phyloP scores from a whole-genome alignment of 92 coral and sea anemone genomes.

The Epizoanthus illoricatus region DNA sequence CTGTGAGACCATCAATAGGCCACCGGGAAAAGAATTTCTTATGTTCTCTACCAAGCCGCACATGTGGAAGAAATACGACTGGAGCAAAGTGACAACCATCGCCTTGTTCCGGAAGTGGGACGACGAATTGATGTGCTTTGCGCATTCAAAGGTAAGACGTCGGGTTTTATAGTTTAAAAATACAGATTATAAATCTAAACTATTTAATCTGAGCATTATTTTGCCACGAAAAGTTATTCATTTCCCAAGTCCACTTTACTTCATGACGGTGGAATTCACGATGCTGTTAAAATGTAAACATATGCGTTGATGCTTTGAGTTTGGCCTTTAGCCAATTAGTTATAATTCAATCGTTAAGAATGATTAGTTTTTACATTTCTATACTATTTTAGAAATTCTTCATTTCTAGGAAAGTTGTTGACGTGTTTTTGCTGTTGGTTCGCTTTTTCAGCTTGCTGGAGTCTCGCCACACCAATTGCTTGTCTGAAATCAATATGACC shows the following conservation, averaged over 20 bases:
- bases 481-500: conserved; percentile 16
- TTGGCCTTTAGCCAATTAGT: too few relatives aligned
- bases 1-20: conserved; percentile 75
- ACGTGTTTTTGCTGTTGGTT: neutral
- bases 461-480: neutral
- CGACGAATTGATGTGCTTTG: conserved; percentile 86
- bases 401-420: too few relatives aligned
- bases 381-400: too few relatives aligned
- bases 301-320: neutral
- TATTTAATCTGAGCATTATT: neutral
- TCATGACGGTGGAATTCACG: conserved; percentile 40
- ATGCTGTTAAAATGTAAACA: conserved; percentile 10
- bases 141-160: conserved; percentile 78
- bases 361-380: too few relatives aligned
- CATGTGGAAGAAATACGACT: conserved; percentile 90
- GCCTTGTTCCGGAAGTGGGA: conserved; percentile 95
- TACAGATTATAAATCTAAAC: neutral
- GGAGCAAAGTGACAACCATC: conserved; percentile 86
- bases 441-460: neutral
- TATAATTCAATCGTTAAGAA: too few relatives aligned
- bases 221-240: neutral
- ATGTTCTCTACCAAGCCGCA: conserved; percentile 80
- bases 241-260: conserved; percentile 12
- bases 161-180: neutral
- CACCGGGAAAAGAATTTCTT: conserved; percentile 85